phyloP scores from a whole-genome alignment of 2,888 invertebrate genomes.

The Coenonympha glycerion region DNA sequence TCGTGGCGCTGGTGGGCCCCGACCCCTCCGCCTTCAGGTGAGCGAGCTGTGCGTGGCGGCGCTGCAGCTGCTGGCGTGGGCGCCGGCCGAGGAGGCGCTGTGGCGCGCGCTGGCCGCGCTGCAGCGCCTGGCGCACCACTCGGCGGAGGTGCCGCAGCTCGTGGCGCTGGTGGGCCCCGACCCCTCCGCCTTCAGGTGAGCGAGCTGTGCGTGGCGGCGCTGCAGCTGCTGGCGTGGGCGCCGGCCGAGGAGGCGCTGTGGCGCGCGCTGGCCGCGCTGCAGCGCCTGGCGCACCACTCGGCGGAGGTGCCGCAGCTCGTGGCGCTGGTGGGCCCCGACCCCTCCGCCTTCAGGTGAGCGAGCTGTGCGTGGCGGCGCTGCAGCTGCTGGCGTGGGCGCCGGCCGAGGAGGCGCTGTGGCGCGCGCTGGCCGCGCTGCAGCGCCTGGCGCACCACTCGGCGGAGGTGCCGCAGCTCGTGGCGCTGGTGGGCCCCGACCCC shows the following conservation, averaged over 20 bases:
- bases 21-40: constrained; percentile 88
- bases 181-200: constrained; percentile 90
- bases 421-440: constrained; percentile 86
- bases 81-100: constrained; percentile 86
- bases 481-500: constrained; percentile 93
- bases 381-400: constrained; percentile 90
- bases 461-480: constrained; percentile 91
- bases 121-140: constrained; percentile 83
- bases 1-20: constrained; percentile 93
- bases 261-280: constrained; percentile 86
- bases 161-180: constrained; percentile 94
- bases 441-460: constrained; percentile 85
- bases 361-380: constrained; percentile 91
- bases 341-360: constrained; percentile 89
- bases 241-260: constrained; percentile 87
- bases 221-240: constrained; percentile 89
- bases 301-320: constrained; percentile 91
- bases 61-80: constrained; percentile 89
- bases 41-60: constrained; percentile 94
- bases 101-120: constrained; percentile 87
- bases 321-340: constrained; percentile 93
- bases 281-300: constrained; percentile 84
- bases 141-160: constrained; percentile 90
- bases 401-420: constrained; percentile 85
- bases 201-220: constrained; percentile 91